Percentiles rank a stretch among this genome's conserved stretches.
Conservation (phyloP, 92 coral and sea anemone genomes). For the Palythoa heliodiscus region DNA sequence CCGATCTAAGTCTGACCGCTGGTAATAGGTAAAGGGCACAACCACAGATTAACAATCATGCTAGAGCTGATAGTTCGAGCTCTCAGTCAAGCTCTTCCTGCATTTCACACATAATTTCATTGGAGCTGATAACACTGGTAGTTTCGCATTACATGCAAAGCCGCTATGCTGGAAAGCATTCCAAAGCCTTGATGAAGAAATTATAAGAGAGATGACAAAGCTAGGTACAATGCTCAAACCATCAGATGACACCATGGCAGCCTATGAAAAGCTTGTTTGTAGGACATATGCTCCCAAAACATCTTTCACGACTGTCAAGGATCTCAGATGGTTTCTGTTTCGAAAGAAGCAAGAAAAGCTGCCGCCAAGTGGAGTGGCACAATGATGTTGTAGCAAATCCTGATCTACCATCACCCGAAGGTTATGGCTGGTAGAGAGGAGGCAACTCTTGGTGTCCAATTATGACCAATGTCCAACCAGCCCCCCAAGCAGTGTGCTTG, state of each 20-base stretch:
- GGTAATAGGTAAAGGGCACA: conserved; percentile 48
- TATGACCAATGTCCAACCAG: too few species aligned
- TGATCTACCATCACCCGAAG: too few species aligned
- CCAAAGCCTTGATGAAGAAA: conserved; percentile 40
- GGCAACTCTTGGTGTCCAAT: too few species aligned
- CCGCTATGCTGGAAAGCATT: conserved; percentile 47
- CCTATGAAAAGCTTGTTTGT: conserved; percentile 61
- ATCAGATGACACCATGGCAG: conserved; percentile 50
- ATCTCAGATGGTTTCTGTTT: conserved; percentile 50
- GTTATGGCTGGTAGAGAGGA: too few species aligned
- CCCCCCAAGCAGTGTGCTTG: too few species aligned
- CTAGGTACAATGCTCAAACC: conserved; percentile 47
- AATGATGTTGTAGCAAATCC: too few species aligned
- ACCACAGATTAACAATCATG: conserved; percentile 45
- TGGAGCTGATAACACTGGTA: conserved; percentile 65
- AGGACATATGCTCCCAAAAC: conserved; percentile 50
- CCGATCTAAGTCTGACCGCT: too few species aligned
- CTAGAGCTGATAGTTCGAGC: conserved; percentile 49
- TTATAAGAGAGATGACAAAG: conserved; percentile 44
- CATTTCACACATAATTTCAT: conserved; percentile 61
- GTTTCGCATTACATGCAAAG: conserved; percentile 47
- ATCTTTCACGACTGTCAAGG: conserved; percentile 28
- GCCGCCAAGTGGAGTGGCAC: conserved; percentile 20
- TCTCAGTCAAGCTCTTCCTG: conserved; percentile 59
- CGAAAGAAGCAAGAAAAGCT: conserved; percentile 48